These are phyloP conservation scores for Euleptes europaea DNA, from an alignment of 2,113 vertebrate genomes.

Conservation along the genomic window DNA sequence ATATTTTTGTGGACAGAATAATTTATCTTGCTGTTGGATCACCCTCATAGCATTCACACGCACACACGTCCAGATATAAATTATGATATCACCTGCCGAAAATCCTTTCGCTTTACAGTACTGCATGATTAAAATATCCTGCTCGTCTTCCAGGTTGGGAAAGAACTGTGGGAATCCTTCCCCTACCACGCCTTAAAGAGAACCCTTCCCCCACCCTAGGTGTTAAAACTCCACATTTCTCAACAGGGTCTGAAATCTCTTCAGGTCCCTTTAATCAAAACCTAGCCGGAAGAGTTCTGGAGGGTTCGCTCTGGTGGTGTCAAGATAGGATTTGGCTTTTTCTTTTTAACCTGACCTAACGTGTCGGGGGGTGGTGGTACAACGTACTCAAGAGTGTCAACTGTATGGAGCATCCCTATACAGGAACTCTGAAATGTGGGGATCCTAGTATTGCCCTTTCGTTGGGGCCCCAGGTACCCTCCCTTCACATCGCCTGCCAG, in stretches of 20 bases:
- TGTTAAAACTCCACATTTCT: neutral
- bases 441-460: no score
- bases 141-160: neutral
- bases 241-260: neutral
- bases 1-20: neutral
- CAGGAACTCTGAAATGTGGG: no score
- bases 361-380: neutral
- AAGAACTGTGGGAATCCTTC: neutral
- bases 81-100: neutral
- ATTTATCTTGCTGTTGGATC: neutral
- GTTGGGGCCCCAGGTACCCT: no score
- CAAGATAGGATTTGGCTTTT: no score
- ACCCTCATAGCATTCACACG: neutral
- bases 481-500: no score
- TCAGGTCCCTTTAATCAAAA: neutral
- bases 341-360: neutral
- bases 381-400: no score
- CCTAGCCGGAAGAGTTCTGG: neutral
- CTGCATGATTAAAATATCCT: neutral
- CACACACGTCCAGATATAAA: neutral
- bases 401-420: no score
- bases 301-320: neutral
- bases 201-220: no score
- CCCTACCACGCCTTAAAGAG: no score
- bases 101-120: neutral